Evolutionary conservation across 1,140 invertebrate species (phyloP), one percentile per base, ranked within the genome.

Genomic region (Idris sp.): DNA sequence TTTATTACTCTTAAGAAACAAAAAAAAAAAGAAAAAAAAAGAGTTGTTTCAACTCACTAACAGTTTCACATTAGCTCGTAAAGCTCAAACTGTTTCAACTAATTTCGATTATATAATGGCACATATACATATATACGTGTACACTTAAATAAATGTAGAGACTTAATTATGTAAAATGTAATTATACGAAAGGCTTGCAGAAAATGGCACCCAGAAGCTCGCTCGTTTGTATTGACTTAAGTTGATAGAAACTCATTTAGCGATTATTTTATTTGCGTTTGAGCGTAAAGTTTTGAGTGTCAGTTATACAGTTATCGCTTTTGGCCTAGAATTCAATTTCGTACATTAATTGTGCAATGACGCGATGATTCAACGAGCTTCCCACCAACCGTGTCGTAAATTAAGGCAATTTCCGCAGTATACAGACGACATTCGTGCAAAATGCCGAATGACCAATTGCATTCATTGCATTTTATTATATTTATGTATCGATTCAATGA

Each of bases 351-450:
- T 79, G 67, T 48, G 22, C 69, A 80, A 79, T 79, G 76, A 77
- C 35, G 49, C 58, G 54, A 48, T 74, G 74, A 84, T 82, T 82
- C 73, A 81, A 77, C 74, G 79, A 68, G 72, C 64, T 81, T 79
- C n/a, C 73, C 51, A 68, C 69, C 49, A 36, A 58, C 49, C 54
- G 46, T 46, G 33, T 71, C 64, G 54, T 72, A 77, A 82, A 82
- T 83, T 74, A 83, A 78, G 74, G 73, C 71, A 82, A 83, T 82
- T 79, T 79, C 44, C 75, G 54, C 58, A 65, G 79, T 81, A 75
- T 53, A 43, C 49, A 38, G 49, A 48, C 48, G 53, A 69, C 51
- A 73, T 68, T 68, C 46, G 38, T 9, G 43, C 18, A 54, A 59
- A 77, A 64, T n/a, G n/a, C 56, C 53, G 46, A 58, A 59, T 43